Percentiles rank a stretch among this genome's conserved stretches.
These are phyloP conservation scores for Melipona beecheii DNA, from an alignment of 2,888 invertebrate genomes.

Conservation along the genomic window DNA sequence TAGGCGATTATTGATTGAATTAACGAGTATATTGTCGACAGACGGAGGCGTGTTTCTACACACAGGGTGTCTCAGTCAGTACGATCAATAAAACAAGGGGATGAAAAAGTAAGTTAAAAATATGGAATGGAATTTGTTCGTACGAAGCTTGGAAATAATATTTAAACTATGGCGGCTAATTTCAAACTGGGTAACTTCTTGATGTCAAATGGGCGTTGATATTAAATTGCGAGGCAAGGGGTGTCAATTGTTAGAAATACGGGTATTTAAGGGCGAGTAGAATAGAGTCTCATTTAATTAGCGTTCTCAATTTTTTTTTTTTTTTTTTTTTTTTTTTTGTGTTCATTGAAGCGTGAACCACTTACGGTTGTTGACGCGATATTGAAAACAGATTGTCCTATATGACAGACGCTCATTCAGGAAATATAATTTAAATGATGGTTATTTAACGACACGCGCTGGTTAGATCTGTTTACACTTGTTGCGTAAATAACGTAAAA, in stretches of 20 bases:
- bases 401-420: neutral
- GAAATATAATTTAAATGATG: neutral
- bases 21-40: neutral
- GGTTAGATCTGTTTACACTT: slow-evolving; percentile 41
- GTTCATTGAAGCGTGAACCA: neutral
- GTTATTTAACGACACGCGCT: neutral
- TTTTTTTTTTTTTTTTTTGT: too few relatives aligned
- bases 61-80: neutral
- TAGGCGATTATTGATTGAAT: neutral
- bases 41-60: neutral
- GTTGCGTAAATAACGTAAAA: slow-evolving; percentile 50
- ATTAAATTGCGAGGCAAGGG: too few relatives aligned
- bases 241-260: too few relatives aligned
- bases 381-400: neutral
- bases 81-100: too few relatives aligned
- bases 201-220: too few relatives aligned
- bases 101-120: too few relatives aligned
- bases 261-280: neutral
- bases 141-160: too few relatives aligned
- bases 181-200: too few relatives aligned
- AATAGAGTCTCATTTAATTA: neutral
- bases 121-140: too few relatives aligned
- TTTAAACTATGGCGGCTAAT: too few relatives aligned
- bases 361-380: too few relatives aligned
- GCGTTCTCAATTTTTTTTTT: too few relatives aligned